Evolutionary conservation across 2,888 invertebrate genomes (phyloP).

Genomic region (Prostheceraeus crozeri): DNA sequence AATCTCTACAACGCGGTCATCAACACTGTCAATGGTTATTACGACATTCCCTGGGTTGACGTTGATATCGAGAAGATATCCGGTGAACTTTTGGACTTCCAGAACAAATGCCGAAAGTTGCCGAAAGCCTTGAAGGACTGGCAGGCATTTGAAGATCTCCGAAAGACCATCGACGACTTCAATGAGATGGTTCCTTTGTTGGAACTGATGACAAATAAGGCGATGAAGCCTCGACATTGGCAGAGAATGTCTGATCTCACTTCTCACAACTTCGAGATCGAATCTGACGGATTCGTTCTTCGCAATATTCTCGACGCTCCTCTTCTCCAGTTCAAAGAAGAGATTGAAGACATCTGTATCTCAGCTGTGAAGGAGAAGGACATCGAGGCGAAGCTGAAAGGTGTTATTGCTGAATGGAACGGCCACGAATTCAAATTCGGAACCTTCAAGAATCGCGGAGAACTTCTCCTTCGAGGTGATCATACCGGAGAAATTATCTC

Average conservation of each 20-base stretch:
- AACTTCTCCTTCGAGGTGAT: slow-evolving; percentile 81
- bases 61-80: slow-evolving; percentile 94
- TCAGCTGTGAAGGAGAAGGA: slow-evolving; percentile 96
- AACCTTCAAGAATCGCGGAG: slow-evolving; percentile 86
- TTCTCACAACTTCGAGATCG: slow-evolving; percentile 78
- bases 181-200: slow-evolving; percentile 91
- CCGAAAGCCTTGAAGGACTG: slow-evolving; percentile 83
- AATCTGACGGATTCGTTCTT: slow-evolving; percentile 83
- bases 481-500: slow-evolving; percentile 90
- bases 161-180: slow-evolving; percentile 92
- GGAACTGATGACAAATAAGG: slow-evolving; percentile 90
- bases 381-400: slow-evolving; percentile 85
- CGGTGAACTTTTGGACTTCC: slow-evolving; percentile 90
- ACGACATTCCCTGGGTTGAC: slow-evolving; percentile 91
- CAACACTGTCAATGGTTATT: slow-evolving; percentile 87
- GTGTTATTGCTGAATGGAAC: slow-evolving; percentile 89
- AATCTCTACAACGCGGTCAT: slow-evolving; percentile 91
- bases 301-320: slow-evolving; percentile 91
- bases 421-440: slow-evolving; percentile 79
- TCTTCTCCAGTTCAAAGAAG: slow-evolving; percentile 80
- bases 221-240: slow-evolving; percentile 95
- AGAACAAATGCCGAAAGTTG: slow-evolving; percentile 86
- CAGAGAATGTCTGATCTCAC: slow-evolving; percentile 84
- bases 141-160: slow-evolving; percentile 91
- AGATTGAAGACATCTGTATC: slow-evolving; percentile 96